phyloP scores from a whole-genome alignment of 2,888 invertebrate genomes.

The Athalia cordata region DNA sequence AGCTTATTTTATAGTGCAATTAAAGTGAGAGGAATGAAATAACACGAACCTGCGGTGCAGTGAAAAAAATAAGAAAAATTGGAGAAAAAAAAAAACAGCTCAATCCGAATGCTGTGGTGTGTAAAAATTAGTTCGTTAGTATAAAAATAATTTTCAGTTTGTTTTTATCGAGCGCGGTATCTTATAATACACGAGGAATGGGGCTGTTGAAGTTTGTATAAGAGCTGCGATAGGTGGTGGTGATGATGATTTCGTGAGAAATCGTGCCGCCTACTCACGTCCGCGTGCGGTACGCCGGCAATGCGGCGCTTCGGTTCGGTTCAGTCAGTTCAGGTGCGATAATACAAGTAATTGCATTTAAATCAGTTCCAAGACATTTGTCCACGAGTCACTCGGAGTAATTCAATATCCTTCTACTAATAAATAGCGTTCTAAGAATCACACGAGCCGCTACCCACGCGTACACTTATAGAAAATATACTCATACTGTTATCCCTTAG shows the following conservation, averaged over 20 bases:
- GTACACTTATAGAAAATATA: not conserved
- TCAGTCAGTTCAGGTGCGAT: not conserved
- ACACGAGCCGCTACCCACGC: constrained; percentile 41
- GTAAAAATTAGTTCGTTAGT: no score
- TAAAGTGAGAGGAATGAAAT: not conserved
- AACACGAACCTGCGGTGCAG: not conserved
- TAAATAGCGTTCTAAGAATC: constrained; percentile 46
- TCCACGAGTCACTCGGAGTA: constrained; percentile 46
- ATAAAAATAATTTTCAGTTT: no score
- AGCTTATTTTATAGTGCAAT: not conserved
- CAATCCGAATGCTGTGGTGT: no score
- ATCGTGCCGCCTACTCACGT: not conserved
- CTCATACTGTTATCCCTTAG: not conserved
- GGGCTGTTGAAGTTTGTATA: not conserved
- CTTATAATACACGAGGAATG: no score
- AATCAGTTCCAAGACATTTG: constrained; percentile 45
- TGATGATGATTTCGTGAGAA: constrained; percentile 25
- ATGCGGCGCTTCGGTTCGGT: not conserved
- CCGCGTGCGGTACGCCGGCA: no score
- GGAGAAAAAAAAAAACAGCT: no score
- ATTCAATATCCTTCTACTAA: constrained; percentile 46
- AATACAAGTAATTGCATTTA: constrained; percentile 45
- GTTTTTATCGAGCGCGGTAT: no score
- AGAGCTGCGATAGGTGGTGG: not conserved
- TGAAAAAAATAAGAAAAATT: no score